phyloP scores from a whole-genome alignment of 2,113 vertebrate species.

The Poeciliopsis occidentalis region DNA sequence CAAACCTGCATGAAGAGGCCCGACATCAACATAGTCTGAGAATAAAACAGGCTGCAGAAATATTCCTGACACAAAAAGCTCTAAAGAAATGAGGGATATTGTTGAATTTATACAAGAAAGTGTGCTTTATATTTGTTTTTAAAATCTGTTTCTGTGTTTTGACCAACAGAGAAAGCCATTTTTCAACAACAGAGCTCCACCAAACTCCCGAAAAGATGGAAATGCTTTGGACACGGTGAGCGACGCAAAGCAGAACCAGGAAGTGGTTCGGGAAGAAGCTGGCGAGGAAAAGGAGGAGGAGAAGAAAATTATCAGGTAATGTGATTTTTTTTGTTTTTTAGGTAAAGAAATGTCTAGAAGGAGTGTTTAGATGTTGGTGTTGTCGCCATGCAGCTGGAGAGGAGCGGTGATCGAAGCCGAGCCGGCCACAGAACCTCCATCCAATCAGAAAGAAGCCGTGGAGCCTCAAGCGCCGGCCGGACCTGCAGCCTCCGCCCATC shows the following conservation, averaged over 20 bases:
- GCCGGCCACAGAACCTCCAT: slow-evolving; percentile 77
- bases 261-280: slow-evolving; percentile 21
- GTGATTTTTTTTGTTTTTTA: not conserved
- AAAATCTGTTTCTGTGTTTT: not conserved
- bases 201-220: slow-evolving; percentile 70
- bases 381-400: slow-evolving; percentile 83
- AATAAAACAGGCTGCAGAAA: too few species aligned
- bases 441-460: slow-evolving; percentile 65
- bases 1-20: not conserved
- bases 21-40: too few species aligned
- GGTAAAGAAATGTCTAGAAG: not conserved
- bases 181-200: slow-evolving; percentile 79
- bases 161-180: slow-evolving; percentile 66
- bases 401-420: slow-evolving; percentile 90
- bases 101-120: too few species aligned
- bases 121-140: not conserved
- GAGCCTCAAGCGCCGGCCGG: slow-evolving; percentile 36
- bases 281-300: slow-evolving; percentile 65
- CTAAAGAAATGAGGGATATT: too few species aligned
- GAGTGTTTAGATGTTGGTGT: not conserved
- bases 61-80: too few species aligned
- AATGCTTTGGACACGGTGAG: slow-evolving; percentile 51
- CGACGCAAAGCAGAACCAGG: slow-evolving; percentile 31
- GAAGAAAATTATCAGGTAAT: slow-evolving; percentile 86
- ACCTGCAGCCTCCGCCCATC: slow-evolving; percentile 38